Evolutionary conservation across 1,140 invertebrate species (phyloP).

Genomic region (Drosophila bipectinata): DNA sequence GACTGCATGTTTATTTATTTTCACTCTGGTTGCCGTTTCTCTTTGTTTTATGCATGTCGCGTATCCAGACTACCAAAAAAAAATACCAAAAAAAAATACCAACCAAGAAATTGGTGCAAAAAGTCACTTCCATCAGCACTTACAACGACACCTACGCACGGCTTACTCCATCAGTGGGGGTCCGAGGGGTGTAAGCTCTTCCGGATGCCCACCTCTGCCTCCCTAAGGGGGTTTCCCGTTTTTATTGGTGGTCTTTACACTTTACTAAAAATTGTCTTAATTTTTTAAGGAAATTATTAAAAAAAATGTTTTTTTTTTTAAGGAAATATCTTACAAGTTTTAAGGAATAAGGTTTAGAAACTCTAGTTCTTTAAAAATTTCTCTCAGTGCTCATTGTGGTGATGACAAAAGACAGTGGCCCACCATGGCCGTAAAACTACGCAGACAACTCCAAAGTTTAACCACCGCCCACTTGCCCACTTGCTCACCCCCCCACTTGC

Average conservation of each 20-base stretch:
- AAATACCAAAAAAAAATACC: neutral
- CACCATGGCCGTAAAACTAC: slow-evolving; percentile 33
- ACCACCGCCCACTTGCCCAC: neutral
- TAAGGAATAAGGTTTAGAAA: too few species aligned
- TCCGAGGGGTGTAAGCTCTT: neutral
- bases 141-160: slow-evolving; percentile 46
- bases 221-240: neutral
- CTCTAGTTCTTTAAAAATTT: neutral
- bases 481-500: too few species aligned
- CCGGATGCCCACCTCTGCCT: neutral
- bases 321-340: too few species aligned
- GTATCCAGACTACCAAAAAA: slow-evolving; percentile 28
- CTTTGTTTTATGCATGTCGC: slow-evolving; percentile 52
- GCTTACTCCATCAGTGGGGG: slow-evolving; percentile 18
- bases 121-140: slow-evolving; percentile 45
- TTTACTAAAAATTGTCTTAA: too few species aligned
- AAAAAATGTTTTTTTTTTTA: too few species aligned
- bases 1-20: slow-evolving; percentile 46
- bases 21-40: slow-evolving; percentile 9
- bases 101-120: slow-evolving; percentile 20
- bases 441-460: slow-evolving; percentile 23
- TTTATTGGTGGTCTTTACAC: neutral
- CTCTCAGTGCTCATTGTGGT: neutral
- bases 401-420: slow-evolving; percentile 8
- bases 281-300: too few species aligned